These are phyloP conservation scores for Orchesella flavescens DNA, from an alignment of 2,888 invertebrate genomes.

Conservation along the genomic window DNA sequence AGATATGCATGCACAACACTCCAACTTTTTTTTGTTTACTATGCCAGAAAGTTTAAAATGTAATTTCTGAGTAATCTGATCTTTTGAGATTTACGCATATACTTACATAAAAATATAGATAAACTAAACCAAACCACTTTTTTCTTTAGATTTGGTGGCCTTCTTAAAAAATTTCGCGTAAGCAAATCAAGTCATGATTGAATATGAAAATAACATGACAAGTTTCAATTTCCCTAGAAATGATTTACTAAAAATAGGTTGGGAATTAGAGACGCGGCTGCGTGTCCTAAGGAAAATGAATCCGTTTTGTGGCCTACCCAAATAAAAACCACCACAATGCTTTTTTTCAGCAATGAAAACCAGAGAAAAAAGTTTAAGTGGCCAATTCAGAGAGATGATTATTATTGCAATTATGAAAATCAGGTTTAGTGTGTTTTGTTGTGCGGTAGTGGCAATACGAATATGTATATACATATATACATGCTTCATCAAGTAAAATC, in stretches of 20 bases:
- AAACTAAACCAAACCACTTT: too few relatives aligned
- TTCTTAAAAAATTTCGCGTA: not conserved
- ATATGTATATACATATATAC: too few relatives aligned
- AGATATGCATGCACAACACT: slow-evolving; percentile 16
- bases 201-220: not conserved
- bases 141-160: not conserved
- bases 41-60: slow-evolving; percentile 31
- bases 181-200: not conserved
- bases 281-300: not conserved
- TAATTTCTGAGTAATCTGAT: slow-evolving; percentile 24
- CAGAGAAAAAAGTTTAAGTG: not conserved
- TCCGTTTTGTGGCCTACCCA: not conserved
- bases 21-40: not conserved
- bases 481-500: not conserved
- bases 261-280: not conserved
- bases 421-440: slow-evolving; percentile 4
- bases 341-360: slow-evolving; percentile 1
- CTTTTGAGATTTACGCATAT: too few relatives aligned
- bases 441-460: not conserved
- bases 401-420: slow-evolving; percentile 26
- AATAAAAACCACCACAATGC: not conserved
- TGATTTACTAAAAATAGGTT: not conserved
- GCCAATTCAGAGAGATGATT: not conserved
- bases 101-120: too few relatives aligned
- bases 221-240: not conserved